Evolutionary conservation across 2,113 vertebrate genomes (phyloP), one percentile per base, ranked within the genome.

Genomic region (Pteronura brasiliensis): DNA sequence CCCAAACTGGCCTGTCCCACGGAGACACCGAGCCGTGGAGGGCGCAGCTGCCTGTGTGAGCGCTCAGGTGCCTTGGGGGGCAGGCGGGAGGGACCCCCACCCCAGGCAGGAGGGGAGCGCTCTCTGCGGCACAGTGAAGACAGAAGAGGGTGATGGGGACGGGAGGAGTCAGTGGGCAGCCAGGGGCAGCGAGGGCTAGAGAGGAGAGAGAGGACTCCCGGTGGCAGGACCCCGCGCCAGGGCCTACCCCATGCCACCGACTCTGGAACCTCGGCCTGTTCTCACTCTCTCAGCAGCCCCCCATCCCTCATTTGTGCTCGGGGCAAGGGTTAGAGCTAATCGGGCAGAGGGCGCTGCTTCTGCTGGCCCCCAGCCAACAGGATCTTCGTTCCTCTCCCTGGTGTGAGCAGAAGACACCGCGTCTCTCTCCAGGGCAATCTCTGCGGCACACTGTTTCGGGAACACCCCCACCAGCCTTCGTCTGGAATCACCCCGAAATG

Each of bases 341-440:
- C 4, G 5, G 49, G 15, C 36, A 8, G 39, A 47, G 11, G 14
- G 14, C 31, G 29, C 3, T 0, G 12, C 29, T 3, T 7, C 4
- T 3, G 6, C 0, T 0, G 72, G 14, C 29, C 8, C 47, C 57
- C 88, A 29, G 17, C 4, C n/a, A 2, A 10, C 10, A 4, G 7
- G 5, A 4, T 15, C 81, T 36, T 9, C 91, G 27, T 2, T 39
- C 63, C 36, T 13, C 7, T 44, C 29, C 61, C 14, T 23, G 10
- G 71, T 1, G 3, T 1, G 4, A 0, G 1, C 14, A 0, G 1
- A 18, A 67, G 15, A 13, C n/a, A 9, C 8, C 0, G 10, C 6
- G 2, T 8, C 7, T 3, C 1, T 10, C 57, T 36, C 29, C 47
- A 57, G 36, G 29, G 59, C 67, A 59, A 4, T 18, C 15, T 39